Evolutionary conservation across 2,113 vertebrate genomes (phyloP), one percentile per base, ranked within the genome.

Genomic region (Antennarius striatus): DNA sequence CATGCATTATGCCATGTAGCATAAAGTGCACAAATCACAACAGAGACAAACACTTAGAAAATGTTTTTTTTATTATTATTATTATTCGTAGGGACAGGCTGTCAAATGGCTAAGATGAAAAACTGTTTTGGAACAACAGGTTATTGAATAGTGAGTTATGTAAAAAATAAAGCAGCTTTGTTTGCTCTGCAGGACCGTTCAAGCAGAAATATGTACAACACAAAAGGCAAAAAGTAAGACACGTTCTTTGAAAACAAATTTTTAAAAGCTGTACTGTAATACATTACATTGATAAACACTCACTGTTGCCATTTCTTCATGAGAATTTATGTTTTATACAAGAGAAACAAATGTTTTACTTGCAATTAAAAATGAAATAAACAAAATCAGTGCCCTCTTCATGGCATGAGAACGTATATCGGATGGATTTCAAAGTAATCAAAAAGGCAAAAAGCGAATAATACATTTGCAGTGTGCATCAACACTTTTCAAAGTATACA

Each of bases 71-170:
- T 47, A 14, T 47, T 71, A 66, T 80, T 84, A 94, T 95, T 95
- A 94, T 95, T 94, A 88, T 86, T 93, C 93, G 93, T 94, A 94
- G 93, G 92, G 95, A 94, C 93, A 93, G 94, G 93, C 92, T 92
- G 93, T 94, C 93, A 95, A 94, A 95, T 94, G 93, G 93, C 94
- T 93, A 91, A 78, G 86, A 96, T 95, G 93, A 95, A 94, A 96
- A 92, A 94, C 88, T 91, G 93, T 93, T 93, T 91, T 92, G 92
- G 88, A 94, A 93, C 91, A 91, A 92, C 91, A 89, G 90, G 82
- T 87, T 88, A 79, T 40, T 40, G 39, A 88, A 93, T 93, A 89
- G 85, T 88, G 90, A 91, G 88, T 54, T 89, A 90, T 91, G 91
- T 92, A 92, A 93, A 94, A 94, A 94, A 94, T 91, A 92, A 93